Base-by-base conservation (phyloP, 2,797 vertebrate genomes). In the Acrossocheilus fasciatus region DNA sequence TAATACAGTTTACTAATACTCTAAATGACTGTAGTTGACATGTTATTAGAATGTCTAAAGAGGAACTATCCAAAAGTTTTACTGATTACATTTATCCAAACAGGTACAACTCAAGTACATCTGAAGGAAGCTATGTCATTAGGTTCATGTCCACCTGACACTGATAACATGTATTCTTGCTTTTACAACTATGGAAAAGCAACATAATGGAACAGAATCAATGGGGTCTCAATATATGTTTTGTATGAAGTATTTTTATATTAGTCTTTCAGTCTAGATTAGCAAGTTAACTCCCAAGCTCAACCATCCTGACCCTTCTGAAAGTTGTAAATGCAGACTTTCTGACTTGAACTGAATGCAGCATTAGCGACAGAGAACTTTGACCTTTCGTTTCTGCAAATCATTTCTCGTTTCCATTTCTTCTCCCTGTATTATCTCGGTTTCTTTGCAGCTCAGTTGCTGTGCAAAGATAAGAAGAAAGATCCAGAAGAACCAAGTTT, bases 401-500 rank as follows among this genome's bases (percentile, higher is more conserved):
- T 43, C 3, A 69, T 70, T 72, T 52, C 8, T 43, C 3, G 0
- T 72, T 52, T 69, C 10, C 14, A 23, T 26, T 70, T 52, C 36
- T 20, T 36, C 6, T 52, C 3, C 18, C 30, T 54, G 74, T 7
- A 8, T 45, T 9, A 1, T 82, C 47, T 70, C 12, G 0, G 23
- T n/a, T 20, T n/a, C 3, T 57, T 8, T 57, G 23, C 12, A 4
- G n/a, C 26, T 12, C 17, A 20, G 52, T 62, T 62, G 5, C 52
- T 83, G 69, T n/a, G 69, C n/a, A 83, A 6, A 59, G 39, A 73
- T 20, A 26, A 82, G 17, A 82, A 59, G 26, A 64, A 64, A 64
- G 36, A 73, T 73, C 50, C 81, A 57, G 69, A 82, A 30, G 17
- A 62, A 83, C 47, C 34, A 41, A 39, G 73, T 68, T 77, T 69